phyloP scores from a whole-genome alignment of 2,797 vertebrate species.

The Bucorvus abyssinicus region DNA sequence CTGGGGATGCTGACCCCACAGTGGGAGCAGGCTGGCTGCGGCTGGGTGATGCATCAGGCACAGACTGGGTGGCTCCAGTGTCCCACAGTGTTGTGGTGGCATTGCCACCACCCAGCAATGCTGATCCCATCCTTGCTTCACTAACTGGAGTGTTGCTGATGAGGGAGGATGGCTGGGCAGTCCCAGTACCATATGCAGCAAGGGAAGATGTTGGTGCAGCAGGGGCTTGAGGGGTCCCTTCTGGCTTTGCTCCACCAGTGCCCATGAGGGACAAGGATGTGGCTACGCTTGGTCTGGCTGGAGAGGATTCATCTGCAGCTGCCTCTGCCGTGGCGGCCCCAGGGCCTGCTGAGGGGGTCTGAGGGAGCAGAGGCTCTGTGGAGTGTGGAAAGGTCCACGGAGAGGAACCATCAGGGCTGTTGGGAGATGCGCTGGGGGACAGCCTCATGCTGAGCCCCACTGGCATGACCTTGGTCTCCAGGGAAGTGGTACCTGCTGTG shows the following conservation, averaged over 20 bases:
- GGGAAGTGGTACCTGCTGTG: not conserved
- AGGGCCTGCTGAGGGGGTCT: not conserved
- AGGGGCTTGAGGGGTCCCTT: rapidly evolving
- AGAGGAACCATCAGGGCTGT: not conserved
- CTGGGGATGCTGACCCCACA: rapidly evolving
- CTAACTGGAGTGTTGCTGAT: rapidly evolving
- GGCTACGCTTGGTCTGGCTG: not conserved
- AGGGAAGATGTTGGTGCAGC: not conserved
- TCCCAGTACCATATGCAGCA: rapidly evolving
- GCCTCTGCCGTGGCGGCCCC: not conserved
- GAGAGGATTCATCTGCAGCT: rapidly evolving
- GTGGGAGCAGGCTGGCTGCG: not conserved
- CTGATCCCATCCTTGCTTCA: not conserved
- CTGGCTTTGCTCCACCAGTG: not conserved
- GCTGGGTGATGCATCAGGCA: not conserved
- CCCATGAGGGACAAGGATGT: rapidly evolving
- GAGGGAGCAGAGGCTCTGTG: not conserved
- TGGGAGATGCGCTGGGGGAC: rapidly evolving
- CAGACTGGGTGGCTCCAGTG: rapidly evolving
- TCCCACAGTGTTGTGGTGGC: not conserved
- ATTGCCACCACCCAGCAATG: not conserved
- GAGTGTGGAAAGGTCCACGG: rapidly evolving
- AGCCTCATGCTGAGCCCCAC: not conserved
- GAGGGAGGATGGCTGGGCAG: not conserved
- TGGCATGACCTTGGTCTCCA: rapidly evolving